Base-by-base conservation (phyloP, 1,140 invertebrate species). In the Atta cephalotes region DNA sequence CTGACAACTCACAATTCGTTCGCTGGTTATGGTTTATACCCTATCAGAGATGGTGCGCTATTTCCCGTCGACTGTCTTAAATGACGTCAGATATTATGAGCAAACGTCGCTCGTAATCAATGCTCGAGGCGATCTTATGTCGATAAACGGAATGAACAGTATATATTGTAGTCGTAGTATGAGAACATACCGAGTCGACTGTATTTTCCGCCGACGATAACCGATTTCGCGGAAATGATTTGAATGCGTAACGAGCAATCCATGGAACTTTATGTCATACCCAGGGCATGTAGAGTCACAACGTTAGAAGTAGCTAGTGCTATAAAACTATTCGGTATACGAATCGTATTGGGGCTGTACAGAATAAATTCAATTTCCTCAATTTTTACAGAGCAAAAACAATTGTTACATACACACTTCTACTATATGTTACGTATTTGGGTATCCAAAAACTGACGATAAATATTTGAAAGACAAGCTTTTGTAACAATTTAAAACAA, bases 201-300 rank as follows among this genome's bases (percentile, higher is more conserved):
- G 35, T 74, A 71, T 35, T n/a, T 68, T 21, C 77, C 45, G 31
- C 21, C 53, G 80, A 53, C 86, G 71, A 72, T 49, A 63, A 56
- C 49, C 45, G 21, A 62, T 58, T 82, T 21, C 63, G 74, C 51
- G 87, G 7, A 71, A 87, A 89, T 87, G 18, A 87, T 87, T 89
- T 60, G 58, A 89, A 87, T 81, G 60, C 71, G 28, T 45, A 74
- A 45, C 82, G 28, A 51, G 53, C 81, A 39, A 60, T 76, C 12
- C 56, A 25, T 53, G 56, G 68, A 82, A 82, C 12, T 9, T 60
- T 21, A 45, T 62, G 56, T 84, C 81, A 51, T 51, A 70, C 6
- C 16, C n/a, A 28, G 21, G 7, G 12, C 53, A 56, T 39, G 7
- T 82, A 87, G 51, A 80, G 63, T 16, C 63, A 35, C 31, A 12